phyloP scores from a whole-genome alignment of 2,888 invertebrate species.

The Oxyteleia sp. region DNA sequence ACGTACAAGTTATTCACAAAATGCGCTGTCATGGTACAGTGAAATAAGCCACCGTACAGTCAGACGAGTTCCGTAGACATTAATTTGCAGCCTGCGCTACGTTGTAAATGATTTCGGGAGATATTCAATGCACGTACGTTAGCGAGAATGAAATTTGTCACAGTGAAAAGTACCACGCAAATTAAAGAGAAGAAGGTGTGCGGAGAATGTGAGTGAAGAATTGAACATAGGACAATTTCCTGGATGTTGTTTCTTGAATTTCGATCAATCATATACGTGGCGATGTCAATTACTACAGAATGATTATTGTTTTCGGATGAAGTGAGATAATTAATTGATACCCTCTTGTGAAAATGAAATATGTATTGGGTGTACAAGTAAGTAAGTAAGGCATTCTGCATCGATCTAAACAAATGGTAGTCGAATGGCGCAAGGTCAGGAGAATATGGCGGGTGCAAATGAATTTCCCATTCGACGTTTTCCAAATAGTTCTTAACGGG shows the following conservation, averaged over 20 bases:
- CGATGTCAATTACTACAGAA: background rate
- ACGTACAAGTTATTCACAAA: conserved; percentile 52
- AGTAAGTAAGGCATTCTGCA: too few species aligned
- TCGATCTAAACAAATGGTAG: too few species aligned
- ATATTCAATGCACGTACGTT: conserved; percentile 81
- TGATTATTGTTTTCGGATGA: background rate
- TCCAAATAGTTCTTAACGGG: too few species aligned
- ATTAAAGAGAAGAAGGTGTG: conserved; percentile 78
- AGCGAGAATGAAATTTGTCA: conserved; percentile 82
- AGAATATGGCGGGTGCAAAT: too few species aligned
- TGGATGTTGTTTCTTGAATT: conserved; percentile 46
- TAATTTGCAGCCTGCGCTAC: conserved; percentile 75
- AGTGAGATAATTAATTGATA: too few species aligned
- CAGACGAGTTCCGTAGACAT: conserved; percentile 73
- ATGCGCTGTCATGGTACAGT: conserved; percentile 59
- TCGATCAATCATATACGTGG: conserved; percentile 30
- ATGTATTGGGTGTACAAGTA: too few species aligned
- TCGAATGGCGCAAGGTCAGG: too few species aligned
- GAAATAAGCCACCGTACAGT: conserved; percentile 66
- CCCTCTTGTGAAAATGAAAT: too few species aligned
- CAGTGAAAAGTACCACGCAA: conserved; percentile 79
- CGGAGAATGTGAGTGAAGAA: conserved; percentile 67
- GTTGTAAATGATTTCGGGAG: conserved; percentile 73
- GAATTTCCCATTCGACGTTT: too few species aligned
- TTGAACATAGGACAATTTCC: conserved; percentile 69